phyloP scores from a whole-genome alignment of 1,140 invertebrate species.

The Magallana ariakensis region DNA sequence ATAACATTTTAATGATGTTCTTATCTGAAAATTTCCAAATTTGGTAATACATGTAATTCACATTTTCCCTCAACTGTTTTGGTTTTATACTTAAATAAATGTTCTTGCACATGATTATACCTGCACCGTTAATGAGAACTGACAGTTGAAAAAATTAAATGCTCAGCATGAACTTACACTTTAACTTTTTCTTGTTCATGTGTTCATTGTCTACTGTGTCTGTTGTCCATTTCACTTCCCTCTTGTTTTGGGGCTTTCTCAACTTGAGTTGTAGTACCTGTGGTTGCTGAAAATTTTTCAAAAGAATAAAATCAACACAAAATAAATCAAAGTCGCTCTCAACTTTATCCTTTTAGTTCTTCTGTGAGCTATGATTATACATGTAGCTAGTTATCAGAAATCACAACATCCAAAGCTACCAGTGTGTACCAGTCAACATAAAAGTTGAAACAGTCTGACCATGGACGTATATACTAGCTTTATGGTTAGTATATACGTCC shows the following conservation, averaged over 20 bases:
- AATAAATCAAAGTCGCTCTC: background rate
- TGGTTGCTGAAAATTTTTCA: conserved; percentile 62
- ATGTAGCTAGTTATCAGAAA: too few species aligned
- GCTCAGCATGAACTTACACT: conserved; percentile 86
- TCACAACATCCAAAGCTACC: background rate
- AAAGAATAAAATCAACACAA: conserved; percentile 39
- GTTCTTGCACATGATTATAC: too few species aligned
- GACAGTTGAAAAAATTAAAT: background rate
- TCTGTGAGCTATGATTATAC: too few species aligned
- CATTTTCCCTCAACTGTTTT: too few species aligned
- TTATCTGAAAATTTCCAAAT: too few species aligned
- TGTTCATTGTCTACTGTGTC: conserved; percentile 96
- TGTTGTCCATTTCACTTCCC: conserved; percentile 91
- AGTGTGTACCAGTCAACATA: background rate
- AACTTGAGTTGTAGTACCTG: conserved; percentile 85
- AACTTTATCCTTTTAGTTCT: too few species aligned
- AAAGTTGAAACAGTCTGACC: too few species aligned
- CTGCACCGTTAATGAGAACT: background rate
- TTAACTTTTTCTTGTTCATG: conserved; percentile 95
- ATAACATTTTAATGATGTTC: too few species aligned
- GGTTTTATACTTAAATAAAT: too few species aligned
- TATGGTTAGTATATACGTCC: too few species aligned
- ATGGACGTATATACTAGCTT: too few species aligned
- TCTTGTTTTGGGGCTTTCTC: conserved; percentile 86
- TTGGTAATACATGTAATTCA: too few species aligned